These are phyloP conservation scores for Blennius ocellaris DNA, from an alignment of 2,113 vertebrate genomes.

Conservation along the genomic window DNA sequence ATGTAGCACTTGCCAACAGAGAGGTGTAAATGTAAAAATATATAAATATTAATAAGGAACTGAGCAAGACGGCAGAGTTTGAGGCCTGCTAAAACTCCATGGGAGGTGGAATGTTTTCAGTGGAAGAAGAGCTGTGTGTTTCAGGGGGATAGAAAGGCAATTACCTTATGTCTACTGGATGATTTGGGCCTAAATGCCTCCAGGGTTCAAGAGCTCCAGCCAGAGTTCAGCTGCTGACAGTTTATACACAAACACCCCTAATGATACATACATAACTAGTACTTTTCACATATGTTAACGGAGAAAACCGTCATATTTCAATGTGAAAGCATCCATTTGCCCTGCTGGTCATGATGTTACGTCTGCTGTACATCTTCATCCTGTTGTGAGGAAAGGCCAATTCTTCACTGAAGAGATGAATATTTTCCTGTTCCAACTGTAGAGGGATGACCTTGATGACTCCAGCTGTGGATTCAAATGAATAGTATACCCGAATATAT, in stretches of 20 bases:
- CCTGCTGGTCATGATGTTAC: constrained; percentile 6
- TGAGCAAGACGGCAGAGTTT: constrained; percentile 56
- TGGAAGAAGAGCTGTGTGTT: constrained; percentile 54
- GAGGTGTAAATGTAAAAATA: constrained; percentile 73
- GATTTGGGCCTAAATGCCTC: constrained; percentile 52
- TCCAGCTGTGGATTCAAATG: constrained; percentile 53
- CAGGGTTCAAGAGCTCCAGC: constrained; percentile 56
- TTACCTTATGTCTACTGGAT: constrained; percentile 77
- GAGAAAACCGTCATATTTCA: constrained; percentile 18
- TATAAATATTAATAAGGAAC: constrained; percentile 79
- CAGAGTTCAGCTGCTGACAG: constrained; percentile 50
- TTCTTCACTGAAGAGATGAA: constrained; percentile 48
- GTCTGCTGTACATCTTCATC: constrained; percentile 11
- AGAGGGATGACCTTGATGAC: constrained; percentile 59
- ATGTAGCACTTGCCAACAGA: constrained; percentile 75
- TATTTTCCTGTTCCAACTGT: constrained; percentile 81
- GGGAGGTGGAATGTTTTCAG: constrained; percentile 72
- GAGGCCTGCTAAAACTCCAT: constrained; percentile 61
- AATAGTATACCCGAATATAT: constrained; percentile 56
- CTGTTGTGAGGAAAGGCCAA: constrained; percentile 71
- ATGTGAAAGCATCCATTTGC: constrained; percentile 35
- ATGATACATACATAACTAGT: constrained; percentile 46
- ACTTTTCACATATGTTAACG: constrained; percentile 27
- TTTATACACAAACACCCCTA: constrained; percentile 42
- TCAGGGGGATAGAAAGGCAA: constrained; percentile 81